These are phyloP conservation scores for Melipona bicolor DNA, from an alignment of 2,888 invertebrate genomes.

Conservation along the genomic window DNA sequence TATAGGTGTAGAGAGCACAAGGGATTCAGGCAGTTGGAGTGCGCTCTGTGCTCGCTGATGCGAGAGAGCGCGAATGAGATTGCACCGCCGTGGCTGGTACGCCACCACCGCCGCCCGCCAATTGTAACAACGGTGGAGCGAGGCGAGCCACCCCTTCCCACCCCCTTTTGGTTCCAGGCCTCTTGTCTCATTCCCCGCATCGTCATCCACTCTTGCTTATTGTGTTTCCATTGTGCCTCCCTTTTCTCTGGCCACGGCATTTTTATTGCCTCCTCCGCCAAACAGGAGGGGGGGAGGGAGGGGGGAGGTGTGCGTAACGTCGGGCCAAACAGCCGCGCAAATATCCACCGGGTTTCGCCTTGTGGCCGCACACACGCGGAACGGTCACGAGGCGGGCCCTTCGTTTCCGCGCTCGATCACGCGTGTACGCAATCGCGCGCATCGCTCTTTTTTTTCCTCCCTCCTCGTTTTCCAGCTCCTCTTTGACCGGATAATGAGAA, in stretches of 20 bases:
- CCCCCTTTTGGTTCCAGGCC: conserved; percentile 25
- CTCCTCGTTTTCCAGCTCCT: background rate
- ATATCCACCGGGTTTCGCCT: conserved; percentile 64
- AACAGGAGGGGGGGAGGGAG: background rate
- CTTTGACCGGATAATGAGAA: conserved; percentile 38
- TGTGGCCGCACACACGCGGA: conserved; percentile 31
- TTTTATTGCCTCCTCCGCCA: conserved; percentile 68
- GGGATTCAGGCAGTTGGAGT: conserved; percentile 54
- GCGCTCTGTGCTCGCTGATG: conserved; percentile 72
- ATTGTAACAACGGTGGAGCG: conserved; percentile 61
- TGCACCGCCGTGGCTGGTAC: conserved; percentile 70
- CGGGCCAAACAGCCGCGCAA: conserved; percentile 60
- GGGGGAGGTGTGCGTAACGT: conserved; percentile 59
- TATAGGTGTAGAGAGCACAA: conserved; percentile 63
- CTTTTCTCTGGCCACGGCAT: conserved; percentile 67
- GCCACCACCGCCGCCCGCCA: conserved; percentile 58
- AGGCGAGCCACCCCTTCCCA: conserved; percentile 24
- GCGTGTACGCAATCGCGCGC: conserved; percentile 59
- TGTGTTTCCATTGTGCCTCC: conserved; percentile 74
- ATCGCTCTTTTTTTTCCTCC: background rate
- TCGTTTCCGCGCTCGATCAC: conserved; percentile 61
- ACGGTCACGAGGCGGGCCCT: conserved; percentile 48
- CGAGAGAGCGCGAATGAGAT: conserved; percentile 80
- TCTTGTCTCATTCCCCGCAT: conserved; percentile 61
- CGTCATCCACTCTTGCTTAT: conserved; percentile 74